Base-by-base conservation (phyloP, 1,140 invertebrate species). In the Tetragonula clypearis region DNA sequence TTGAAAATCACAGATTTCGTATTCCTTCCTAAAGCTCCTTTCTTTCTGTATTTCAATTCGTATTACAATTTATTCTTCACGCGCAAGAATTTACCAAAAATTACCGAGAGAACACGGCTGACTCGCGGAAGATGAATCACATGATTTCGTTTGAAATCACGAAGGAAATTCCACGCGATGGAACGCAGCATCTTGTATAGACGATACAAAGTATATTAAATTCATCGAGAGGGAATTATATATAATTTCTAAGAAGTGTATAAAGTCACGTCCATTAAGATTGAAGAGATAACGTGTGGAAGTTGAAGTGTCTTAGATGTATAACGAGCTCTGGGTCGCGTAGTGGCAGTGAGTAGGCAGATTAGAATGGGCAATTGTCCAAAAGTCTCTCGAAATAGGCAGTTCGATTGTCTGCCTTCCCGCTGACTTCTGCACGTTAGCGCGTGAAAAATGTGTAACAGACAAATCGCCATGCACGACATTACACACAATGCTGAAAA, bases 371-470 rank as follows among this genome's bases (percentile, higher is more conserved):
- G 90, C 88, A 82, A 68, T 26, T 35, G 73, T 87, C 91, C 91
- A 92, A 86, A 91, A 89, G 62, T 86, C 69, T 90, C 87, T 90
- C 79, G 84, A 91, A 92, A 92, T 91, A 91, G 87, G 89, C 86
- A 82, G 66, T 80, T 84, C 82, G 79, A 83, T 86, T 66, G 71
- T 82, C 58, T 68, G n/a, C 21, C 68, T 84, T 79, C 78, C 23
- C 58, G 15, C 77, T 41, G 68, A 79, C 82, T 65, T 26, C 76
- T n/a, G 26, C 77, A 84, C 68, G 76, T 41, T 79, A 60, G 17
- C 77, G 82, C 60, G 76, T 73, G 77, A 72, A 84, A 79, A 84
- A 84, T 65, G 68, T 35, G 41, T 73, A 84, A 72, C 19, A 26
- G 49, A 73, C 58, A 56, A 73, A 23, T 62, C 56, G 49, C 41